Conservation (phyloP, 2,888 invertebrate genomes). For the Sycophila texana region DNA sequence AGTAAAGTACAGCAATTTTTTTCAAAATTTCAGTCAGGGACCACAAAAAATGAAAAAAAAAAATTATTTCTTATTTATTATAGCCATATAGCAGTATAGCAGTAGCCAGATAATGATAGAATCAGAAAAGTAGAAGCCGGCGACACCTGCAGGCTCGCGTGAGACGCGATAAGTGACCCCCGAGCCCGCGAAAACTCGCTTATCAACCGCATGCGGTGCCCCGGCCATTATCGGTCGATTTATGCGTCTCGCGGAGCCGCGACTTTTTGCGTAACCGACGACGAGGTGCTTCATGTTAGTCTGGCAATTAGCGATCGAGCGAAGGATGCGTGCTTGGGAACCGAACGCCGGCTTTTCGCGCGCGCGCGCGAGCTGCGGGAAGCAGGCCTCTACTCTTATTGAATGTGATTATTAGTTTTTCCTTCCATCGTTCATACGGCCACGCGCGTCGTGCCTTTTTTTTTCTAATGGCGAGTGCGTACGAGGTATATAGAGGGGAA, state of each 20-base stretch:
- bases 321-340: slow-evolving; percentile 26
- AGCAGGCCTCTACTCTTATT: slow-evolving; percentile 19
- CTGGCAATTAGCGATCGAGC: slow-evolving; percentile 7
- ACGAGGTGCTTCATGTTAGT: neutral
- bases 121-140: too few species aligned
- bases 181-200: slow-evolving; percentile 7
- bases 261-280: slow-evolving; percentile 12
- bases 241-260: neutral
- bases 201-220: neutral
- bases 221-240: slow-evolving; percentile 24
- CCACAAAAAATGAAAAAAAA: too few species aligned
- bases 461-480: too few species aligned
- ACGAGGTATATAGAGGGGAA: neutral
- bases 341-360: slow-evolving; percentile 11
- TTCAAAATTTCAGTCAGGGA: too few species aligned
- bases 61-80: too few species aligned
- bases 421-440: slow-evolving; percentile 5
- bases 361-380: slow-evolving; percentile 5
- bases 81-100: too few species aligned
- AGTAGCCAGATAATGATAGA: too few species aligned
- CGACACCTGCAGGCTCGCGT: too few species aligned
- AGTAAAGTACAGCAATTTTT: too few species aligned
- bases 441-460: neutral
- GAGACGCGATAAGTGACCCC: neutral
- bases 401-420: slow-evolving; percentile 34